Conservation (phyloP, 2,797 vertebrate genomes). For the Myotis findleyi region DNA sequence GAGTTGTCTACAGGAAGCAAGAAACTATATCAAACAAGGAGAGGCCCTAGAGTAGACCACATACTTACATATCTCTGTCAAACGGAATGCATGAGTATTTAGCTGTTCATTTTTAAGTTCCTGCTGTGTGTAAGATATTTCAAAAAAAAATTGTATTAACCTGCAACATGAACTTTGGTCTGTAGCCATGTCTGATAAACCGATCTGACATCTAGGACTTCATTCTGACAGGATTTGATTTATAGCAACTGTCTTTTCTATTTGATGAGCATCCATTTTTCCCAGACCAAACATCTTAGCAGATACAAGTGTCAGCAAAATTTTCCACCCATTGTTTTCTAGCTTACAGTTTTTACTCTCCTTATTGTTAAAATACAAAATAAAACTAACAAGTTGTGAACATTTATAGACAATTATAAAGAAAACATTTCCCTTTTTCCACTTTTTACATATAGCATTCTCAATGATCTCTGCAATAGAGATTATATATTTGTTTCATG, state of each 20-base stretch:
- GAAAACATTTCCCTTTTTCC: background rate
- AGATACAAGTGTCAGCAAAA: slow-evolving; percentile 46
- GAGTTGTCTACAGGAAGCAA: background rate
- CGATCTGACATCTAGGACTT: slow-evolving; percentile 43
- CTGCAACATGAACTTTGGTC: slow-evolving; percentile 19
- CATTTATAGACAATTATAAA: background rate
- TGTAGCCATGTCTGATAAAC: slow-evolving; percentile 71
- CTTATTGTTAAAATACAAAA: background rate
- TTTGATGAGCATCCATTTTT: slow-evolving; percentile 54
- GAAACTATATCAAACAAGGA: background rate
- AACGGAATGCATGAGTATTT: background rate
- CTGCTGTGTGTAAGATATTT: slow-evolving; percentile 9
- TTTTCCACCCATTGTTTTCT: background rate
- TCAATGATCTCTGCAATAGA: background rate
- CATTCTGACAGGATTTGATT: slow-evolving; percentile 71
- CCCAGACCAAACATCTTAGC: background rate
- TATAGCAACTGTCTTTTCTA: slow-evolving; percentile 73
- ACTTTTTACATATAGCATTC: background rate
- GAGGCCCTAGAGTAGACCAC: background rate
- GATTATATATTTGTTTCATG: background rate
- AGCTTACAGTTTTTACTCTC: background rate
- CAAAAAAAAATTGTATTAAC: slow-evolving; percentile 58
- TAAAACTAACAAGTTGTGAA: background rate
- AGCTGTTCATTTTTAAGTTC: slow-evolving; percentile 33
- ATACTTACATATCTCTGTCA: background rate